A percentile compares a stretch with the other conserved stretches of the same genome.
Conservation (phyloP, 2,797 vertebrate species). For the Labeo calbasu region DNA sequence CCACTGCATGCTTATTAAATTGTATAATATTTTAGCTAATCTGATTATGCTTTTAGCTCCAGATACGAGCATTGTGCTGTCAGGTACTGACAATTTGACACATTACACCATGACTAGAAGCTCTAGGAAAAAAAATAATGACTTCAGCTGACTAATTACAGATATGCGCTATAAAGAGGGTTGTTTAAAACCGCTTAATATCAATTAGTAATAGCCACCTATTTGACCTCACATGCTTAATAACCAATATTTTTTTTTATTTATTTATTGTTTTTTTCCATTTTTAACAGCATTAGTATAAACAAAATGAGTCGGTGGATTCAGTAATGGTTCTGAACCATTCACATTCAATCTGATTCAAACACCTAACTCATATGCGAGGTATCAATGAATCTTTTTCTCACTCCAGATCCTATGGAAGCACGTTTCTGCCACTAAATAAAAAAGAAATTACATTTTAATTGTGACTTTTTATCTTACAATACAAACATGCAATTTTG, state of each 20-base stretch:
- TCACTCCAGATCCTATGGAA: neutral
- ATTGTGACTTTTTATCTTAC: too few relatives aligned
- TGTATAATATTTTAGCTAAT: neutral
- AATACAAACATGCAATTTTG: too few relatives aligned
- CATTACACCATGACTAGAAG: neutral
- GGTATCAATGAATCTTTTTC: neutral
- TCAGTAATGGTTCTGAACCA: neutral
- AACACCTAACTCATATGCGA: neutral
- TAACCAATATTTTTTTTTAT: neutral
- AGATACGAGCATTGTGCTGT: neutral
- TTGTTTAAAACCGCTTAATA: neutral
- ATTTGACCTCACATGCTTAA: neutral
- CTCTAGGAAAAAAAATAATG: neutral
- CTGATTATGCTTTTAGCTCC: neutral
- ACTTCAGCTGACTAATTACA: too few relatives aligned
- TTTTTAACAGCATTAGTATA: neutral
- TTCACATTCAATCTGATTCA: neutral
- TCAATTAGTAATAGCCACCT: neutral
- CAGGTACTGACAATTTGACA: constrained; percentile 3
- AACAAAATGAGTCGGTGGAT: neutral
- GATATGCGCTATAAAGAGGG: neutral
- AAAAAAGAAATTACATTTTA: too few relatives aligned
- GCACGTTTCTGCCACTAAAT: neutral
- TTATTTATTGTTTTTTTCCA: neutral
- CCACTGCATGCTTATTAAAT: neutral